These are phyloP conservation scores for Nestor notabilis DNA, from an alignment of 2,113 vertebrate genomes.

Conservation along the genomic window DNA sequence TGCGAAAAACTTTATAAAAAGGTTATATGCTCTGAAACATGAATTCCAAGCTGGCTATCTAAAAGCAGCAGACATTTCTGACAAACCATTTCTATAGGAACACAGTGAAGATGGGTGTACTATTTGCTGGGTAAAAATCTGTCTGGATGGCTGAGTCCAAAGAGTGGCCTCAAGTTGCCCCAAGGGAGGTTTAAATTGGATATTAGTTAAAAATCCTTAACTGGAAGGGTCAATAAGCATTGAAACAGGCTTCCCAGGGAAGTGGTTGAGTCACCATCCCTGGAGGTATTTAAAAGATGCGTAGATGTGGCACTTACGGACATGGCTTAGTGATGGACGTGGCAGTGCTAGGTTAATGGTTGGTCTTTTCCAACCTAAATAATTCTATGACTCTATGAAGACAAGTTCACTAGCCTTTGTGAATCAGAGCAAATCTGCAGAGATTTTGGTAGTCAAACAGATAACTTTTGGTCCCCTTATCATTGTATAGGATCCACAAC, in stretches of 20 bases:
- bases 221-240: neutral
- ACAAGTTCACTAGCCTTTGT: neutral
- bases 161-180: neutral
- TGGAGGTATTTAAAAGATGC: neutral
- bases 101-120: neutral
- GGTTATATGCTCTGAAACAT: neutral
- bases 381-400: neutral
- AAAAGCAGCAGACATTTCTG: neutral
- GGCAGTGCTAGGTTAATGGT: neutral
- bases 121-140: neutral
- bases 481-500: neutral
- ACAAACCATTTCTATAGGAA: neutral
- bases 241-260: neutral
- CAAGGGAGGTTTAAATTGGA: neutral
- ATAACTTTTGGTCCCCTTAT: neutral
- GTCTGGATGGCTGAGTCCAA: neutral
- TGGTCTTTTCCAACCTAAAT: neutral
- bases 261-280: neutral
- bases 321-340: neutral
- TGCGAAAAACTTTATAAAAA: neutral
- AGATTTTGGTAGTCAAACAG: neutral
- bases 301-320: neutral
- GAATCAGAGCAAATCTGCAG: neutral
- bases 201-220: neutral
- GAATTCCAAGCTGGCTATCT: neutral